Evolutionary conservation across 2,888 invertebrate genomes (phyloP), one percentile per base, ranked within the genome.

Genomic region (Lithophane socia): DNA sequence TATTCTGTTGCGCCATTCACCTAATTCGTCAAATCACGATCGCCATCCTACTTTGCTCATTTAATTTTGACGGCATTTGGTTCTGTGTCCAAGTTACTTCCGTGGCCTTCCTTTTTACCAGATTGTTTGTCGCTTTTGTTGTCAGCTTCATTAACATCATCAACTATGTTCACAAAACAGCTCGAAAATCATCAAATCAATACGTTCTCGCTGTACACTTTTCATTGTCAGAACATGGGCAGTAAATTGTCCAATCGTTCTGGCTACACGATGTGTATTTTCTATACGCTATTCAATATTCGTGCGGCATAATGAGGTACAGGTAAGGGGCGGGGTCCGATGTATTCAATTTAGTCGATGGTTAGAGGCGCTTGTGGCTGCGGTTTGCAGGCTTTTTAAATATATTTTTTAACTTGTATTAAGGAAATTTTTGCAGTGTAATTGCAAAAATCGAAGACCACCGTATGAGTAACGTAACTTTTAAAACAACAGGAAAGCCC

Each of bases 241-340:
- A 78, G 75, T 86, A 84, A 85, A 85, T 86, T 77, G 71, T 85
- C 75, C 81, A 79, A 85, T 86, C 72, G 79, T 42, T 71, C 67
- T 49, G 82, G 29, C 75, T 65, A 85, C 82, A 74, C 71, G 84
- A 71, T 77, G 73, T 72, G 83, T 88, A 74, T 77, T 82, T 88
- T 86, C 78, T 86, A 84, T 78, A 83, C 82, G 81, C 82, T 80
- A 86, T 86, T 90, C 86, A 87, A 86, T 87, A 82, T 87, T 81
- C 82, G 82, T 77, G 63, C 80, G 67, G 82, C 61, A 80, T 88
- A 89, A 90, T 88, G 84, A 88, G 86, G 89, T 88, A 92, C 91
- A 92, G 87, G 89, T 86, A 89, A 92, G 86, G 81, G 92, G 92
- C 91, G 92, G 86, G 88, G 79, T 77, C 75, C 69, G 60, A 42